Evolutionary conservation across 2,113 vertebrate species (phyloP).

Genomic region (Sander lucioperca): DNA sequence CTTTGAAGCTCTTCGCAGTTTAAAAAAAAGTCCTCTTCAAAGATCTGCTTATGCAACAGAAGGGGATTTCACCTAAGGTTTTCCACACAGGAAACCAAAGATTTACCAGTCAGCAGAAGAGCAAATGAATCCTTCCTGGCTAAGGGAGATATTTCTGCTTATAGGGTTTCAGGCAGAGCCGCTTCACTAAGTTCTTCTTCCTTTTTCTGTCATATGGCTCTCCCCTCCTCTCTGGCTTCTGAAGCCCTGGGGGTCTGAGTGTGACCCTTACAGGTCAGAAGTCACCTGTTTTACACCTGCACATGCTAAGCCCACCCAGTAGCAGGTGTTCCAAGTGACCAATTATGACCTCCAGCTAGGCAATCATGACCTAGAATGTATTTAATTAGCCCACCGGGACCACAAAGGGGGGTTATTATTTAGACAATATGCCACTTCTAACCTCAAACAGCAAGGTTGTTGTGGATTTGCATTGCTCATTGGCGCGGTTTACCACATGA

Average conservation of each 20-base stretch:
- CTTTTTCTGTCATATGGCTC: background rate
- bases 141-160: slow-evolving; percentile 46
- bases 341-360: slow-evolving; percentile 33
- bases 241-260: slow-evolving; percentile 14
- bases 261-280: slow-evolving; percentile 35
- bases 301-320: slow-evolving; percentile 51
- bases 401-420: background rate
- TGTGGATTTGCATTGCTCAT: slow-evolving; percentile 1
- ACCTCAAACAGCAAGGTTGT: background rate
- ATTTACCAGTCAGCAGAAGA: slow-evolving; percentile 55
- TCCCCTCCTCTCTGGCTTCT: background rate
- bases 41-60: slow-evolving; percentile 57
- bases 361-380: slow-evolving; percentile 31
- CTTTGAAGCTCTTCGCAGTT: slow-evolving; percentile 48
- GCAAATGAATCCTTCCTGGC: slow-evolving; percentile 50
- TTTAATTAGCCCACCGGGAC: background rate
- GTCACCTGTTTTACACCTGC: slow-evolving; percentile 64
- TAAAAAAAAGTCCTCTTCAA: slow-evolving; percentile 37
- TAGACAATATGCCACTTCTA: slow-evolving; percentile 7
- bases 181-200: slow-evolving; percentile 17
- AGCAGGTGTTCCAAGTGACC: slow-evolving; percentile 60
- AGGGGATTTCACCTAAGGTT: slow-evolving; percentile 46
- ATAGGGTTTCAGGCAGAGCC: slow-evolving; percentile 26
- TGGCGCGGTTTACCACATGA: slow-evolving; percentile 34
- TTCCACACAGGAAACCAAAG: slow-evolving; percentile 46